Percentiles rank a stretch among this genome's conserved stretches.
phyloP scores from a whole-genome alignment of 2,797 vertebrate genomes.

The Sphenodon punctatus region DNA sequence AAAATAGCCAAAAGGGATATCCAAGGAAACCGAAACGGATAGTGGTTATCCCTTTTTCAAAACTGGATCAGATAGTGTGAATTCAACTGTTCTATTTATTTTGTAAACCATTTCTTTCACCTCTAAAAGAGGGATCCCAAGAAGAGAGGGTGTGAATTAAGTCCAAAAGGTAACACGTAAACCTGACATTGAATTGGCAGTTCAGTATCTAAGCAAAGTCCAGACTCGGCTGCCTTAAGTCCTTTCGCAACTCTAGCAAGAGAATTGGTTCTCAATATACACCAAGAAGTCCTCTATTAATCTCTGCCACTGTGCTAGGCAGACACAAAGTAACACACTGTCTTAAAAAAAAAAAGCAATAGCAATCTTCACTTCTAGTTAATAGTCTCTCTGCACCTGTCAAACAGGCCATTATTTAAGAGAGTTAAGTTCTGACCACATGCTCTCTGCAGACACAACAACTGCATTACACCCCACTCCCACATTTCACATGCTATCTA shows the following conservation, averaged over 20 bases:
- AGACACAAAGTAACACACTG: not conserved
- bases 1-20: too few species aligned
- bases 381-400: slow-evolving; percentile 39
- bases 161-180: too few species aligned
- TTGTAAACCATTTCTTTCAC: too few species aligned
- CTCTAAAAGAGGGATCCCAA: too few species aligned
- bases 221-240: not conserved
- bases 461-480: not conserved
- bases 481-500: fast-evolving
- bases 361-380: slow-evolving; percentile 41
- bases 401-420: slow-evolving; percentile 41
- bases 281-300: not conserved
- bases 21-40: too few species aligned
- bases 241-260: not conserved
- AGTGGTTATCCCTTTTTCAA: too few species aligned
- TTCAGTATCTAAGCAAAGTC: too few species aligned
- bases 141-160: too few species aligned
- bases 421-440: not conserved
- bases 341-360: slow-evolving; percentile 26
- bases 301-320: not conserved
- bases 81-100: too few species aligned
- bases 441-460: not conserved
- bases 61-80: too few species aligned
- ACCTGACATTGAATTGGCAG: too few species aligned
- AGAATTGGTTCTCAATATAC: not conserved